Conservation (phyloP, 2,113 vertebrate genomes). For the Plecotus auritus region DNA sequence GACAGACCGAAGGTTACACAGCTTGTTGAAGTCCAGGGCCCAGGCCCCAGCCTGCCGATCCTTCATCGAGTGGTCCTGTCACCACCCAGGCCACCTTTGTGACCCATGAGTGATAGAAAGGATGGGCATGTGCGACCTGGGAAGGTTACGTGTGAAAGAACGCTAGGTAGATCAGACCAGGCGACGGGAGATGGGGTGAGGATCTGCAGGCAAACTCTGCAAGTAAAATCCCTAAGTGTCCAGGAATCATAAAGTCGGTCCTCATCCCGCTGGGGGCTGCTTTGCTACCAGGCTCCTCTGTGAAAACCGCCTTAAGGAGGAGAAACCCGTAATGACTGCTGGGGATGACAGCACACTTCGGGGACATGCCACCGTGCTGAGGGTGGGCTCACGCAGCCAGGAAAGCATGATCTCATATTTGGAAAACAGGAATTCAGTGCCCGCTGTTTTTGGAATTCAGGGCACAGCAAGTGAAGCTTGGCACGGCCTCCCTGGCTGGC, state of each 20-base stretch:
- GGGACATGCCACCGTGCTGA: not conserved
- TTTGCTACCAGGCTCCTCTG: not conserved
- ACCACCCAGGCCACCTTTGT: not conserved
- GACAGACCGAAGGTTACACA: not conserved
- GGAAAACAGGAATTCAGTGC: conserved; percentile 32
- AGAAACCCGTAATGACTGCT: conserved; percentile 9
- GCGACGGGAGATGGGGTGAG: not conserved
- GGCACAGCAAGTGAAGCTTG: not conserved
- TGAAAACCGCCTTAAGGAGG: conserved; percentile 5
- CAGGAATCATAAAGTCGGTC: not conserved
- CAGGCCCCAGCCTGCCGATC: not conserved
- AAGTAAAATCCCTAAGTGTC: not conserved
- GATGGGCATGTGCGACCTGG: not conserved
- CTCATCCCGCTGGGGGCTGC: not conserved
- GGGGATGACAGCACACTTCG: not conserved
- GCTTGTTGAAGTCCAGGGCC: not conserved
- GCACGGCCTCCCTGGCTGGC: not conserved
- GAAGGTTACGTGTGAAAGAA: not conserved
- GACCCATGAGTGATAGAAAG: not conserved
- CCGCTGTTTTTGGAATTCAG: not conserved
- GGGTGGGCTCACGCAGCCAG: not conserved
- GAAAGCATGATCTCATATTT: not conserved
- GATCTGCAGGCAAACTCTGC: not conserved
- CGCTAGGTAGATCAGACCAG: not conserved
- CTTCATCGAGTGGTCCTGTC: not conserved